Evolutionary conservation across 2,888 invertebrate genomes (phyloP).

Genomic region (Callimorpha dominula): DNA sequence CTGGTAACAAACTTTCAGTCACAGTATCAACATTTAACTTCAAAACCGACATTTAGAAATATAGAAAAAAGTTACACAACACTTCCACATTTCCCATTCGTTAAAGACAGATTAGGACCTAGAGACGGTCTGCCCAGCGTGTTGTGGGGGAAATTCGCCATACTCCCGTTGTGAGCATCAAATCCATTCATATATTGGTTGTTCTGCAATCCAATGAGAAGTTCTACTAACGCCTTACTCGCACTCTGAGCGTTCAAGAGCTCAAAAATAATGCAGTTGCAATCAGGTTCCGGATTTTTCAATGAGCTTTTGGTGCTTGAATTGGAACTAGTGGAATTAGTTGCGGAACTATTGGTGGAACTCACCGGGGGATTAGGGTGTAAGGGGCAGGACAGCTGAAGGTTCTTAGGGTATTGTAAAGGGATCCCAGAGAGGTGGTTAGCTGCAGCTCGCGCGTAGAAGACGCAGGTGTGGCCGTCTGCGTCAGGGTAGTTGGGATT

Average conservation of each 20-base stretch:
- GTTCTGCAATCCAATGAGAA: conserved; percentile 79
- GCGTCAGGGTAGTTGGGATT: conserved; percentile 95
- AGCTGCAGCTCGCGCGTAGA: conserved; percentile 84
- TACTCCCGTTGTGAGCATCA: conserved; percentile 61
- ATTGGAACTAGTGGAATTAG: conserved; percentile 68
- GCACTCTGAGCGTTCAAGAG: conserved; percentile 79
- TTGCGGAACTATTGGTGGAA: conserved; percentile 54
- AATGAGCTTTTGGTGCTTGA: conserved; percentile 66
- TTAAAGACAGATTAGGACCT: conserved; percentile 74
- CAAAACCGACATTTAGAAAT: conserved; percentile 46
- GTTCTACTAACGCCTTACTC: conserved; percentile 79
- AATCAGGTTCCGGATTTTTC: conserved; percentile 77
- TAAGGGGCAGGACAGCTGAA: conserved; percentile 78
- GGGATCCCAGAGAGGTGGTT: conserved; percentile 82
- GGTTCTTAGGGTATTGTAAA: conserved; percentile 69
- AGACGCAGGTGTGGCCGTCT: conserved; percentile 83
- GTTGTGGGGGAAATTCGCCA: conserved; percentile 61
- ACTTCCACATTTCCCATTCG: conserved; percentile 82
- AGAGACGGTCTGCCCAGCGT: conserved; percentile 70
- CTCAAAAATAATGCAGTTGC: conserved; percentile 82
- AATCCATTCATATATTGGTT: conserved; percentile 81
- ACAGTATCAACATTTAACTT: conserved; percentile 51
- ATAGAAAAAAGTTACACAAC: conserved; percentile 68
- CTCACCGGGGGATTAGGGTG: conserved; percentile 70
- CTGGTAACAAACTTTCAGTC: conserved; percentile 51